Conservation (phyloP, 2,888 invertebrate species). For the Scaptomyza polygonia region DNA sequence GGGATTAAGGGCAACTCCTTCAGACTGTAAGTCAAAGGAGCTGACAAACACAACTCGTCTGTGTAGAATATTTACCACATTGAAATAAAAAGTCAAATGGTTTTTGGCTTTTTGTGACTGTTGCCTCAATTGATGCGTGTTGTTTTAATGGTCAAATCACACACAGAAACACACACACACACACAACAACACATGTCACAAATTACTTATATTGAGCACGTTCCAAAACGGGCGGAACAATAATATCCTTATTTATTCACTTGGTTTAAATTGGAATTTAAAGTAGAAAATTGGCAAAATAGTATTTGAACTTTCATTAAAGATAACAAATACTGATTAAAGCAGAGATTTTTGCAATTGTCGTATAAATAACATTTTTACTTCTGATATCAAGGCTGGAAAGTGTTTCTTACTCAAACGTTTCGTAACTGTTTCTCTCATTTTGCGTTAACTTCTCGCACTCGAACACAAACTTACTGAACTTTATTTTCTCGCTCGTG, state of each 20-base stretch:
- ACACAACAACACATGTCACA: conserved; percentile 23
- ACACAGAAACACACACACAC: neutral
- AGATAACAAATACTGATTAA: too few species aligned
- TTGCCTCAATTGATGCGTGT: conserved; percentile 63
- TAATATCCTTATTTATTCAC: too few species aligned
- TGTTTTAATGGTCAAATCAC: conserved; percentile 70
- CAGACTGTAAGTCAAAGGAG: conserved; percentile 14
- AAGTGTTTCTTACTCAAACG: neutral
- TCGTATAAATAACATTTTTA: too few species aligned
- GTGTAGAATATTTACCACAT: conserved; percentile 45
- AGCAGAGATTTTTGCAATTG: too few species aligned
- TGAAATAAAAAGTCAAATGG: conserved; percentile 64
- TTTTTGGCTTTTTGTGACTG: conserved; percentile 46
- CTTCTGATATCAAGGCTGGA: too few species aligned
- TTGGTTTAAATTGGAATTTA: neutral
- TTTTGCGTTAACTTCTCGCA: neutral
- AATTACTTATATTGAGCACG: conserved; percentile 45
- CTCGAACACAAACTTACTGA: neutral
- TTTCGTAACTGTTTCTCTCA: neutral
- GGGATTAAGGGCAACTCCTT: neutral
- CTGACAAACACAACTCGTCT: conserved; percentile 21
- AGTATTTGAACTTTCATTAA: too few species aligned
- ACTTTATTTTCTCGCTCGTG: neutral
- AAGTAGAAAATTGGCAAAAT: neutral
- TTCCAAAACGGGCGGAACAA: conserved; percentile 11